Base-by-base conservation (phyloP, 2,888 invertebrate species). In the Campopleginae sp. region DNA sequence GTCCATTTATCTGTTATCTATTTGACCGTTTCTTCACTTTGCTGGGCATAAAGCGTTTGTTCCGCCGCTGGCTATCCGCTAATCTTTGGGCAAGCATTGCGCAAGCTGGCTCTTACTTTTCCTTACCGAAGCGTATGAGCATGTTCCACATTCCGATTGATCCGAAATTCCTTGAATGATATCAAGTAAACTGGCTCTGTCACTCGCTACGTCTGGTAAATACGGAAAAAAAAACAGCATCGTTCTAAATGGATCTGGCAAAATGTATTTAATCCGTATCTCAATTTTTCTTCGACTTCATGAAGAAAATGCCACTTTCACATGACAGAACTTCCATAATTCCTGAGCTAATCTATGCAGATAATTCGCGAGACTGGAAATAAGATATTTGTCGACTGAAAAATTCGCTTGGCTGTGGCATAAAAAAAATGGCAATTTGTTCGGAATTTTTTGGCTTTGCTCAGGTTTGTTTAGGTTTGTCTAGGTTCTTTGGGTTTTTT, bases 121-220 rank as follows among this genome's bases (percentile, higher is more conserved):
- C 12, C 58, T 27, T 78, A 46, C 46, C 5, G 1, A 68, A 51
- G 42, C 51, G 42, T 58, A 54, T 42, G 48, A 51, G 46, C 46
- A 77, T 80, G 82, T 66, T 85, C 80, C 85, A 86, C 80, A 86
- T 83, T 80, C 77, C 83, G 61, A 83, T 65, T 33, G 61, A 79
- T 80, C 51, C 74, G 74, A 83, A 83, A 80, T 83, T 68, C 68
- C 31, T 78, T 54, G 54, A 80, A 80, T 77, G 80, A 77, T 77
- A 80, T 79, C 80, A 54, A 58, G 44, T 44, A 54, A 80, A 68
- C 42, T 58, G 19, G 54, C 70, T 33, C 33, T 54, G 42, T 44
- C 72, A 44, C 31, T 46, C 31, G n/a, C 27, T 33, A 38, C 38
- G 38, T 38, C 38, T 38, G 38, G 51, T 31, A 19, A 17, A 33